phyloP scores from a whole-genome alignment of 1,140 invertebrate genomes.

The Camponotus floridanus region DNA sequence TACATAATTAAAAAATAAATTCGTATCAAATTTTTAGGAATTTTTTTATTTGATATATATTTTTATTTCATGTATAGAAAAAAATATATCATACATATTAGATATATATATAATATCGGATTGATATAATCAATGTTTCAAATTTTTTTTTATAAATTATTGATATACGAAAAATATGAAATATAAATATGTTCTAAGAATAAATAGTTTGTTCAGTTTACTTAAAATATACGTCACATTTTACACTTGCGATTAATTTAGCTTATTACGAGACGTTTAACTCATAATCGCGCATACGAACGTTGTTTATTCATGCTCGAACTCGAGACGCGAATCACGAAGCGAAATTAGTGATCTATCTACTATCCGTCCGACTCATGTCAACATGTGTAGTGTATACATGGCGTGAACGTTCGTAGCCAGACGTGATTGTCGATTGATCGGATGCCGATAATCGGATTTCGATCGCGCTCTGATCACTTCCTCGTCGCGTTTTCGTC shows the following conservation, averaged over 20 bases:
- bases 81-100: no score
- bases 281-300: neutral
- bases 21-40: no score
- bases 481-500: conserved; percentile 17
- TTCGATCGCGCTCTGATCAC: conserved; percentile 52
- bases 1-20: no score
- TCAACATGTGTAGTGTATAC: conserved; percentile 58
- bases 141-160: no score
- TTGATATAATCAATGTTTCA: no score
- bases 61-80: no score
- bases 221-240: neutral
- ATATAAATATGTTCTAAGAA: neutral
- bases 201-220: neutral
- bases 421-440: conserved; percentile 59
- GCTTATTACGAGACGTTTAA: conserved; percentile 28
- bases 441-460: conserved; percentile 57
- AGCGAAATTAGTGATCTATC: conserved; percentile 61
- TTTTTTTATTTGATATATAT: no score
- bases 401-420: conserved; percentile 35
- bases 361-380: conserved; percentile 43
- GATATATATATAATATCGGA: no score
- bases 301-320: conserved; percentile 37
- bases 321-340: conserved; percentile 51
- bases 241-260: neutral
- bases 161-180: neutral